Conservation (phyloP, 2,888 invertebrate genomes). For the Aleiodes alternator region DNA sequence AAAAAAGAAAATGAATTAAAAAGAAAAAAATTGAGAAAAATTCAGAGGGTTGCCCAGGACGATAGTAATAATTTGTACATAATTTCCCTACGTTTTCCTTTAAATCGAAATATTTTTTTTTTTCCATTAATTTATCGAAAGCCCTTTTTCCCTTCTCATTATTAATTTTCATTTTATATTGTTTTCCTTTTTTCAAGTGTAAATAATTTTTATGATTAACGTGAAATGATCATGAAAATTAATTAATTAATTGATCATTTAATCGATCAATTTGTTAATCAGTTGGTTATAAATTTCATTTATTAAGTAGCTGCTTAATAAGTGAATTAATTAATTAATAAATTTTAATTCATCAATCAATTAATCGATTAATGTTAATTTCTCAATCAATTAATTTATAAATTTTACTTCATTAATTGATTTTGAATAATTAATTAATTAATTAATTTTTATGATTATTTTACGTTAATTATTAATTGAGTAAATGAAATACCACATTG, state of each 20-base stretch:
- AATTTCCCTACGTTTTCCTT: conserved; percentile 22
- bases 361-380: too few species aligned
- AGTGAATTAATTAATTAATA: too few species aligned
- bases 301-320: too few species aligned
- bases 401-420: background rate
- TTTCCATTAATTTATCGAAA: conserved; percentile 25
- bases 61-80: conserved; percentile 43
- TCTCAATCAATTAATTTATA: too few species aligned
- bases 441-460: too few species aligned
- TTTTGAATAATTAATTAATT: too few species aligned
- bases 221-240: conserved; percentile 2
- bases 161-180: conserved; percentile 11
- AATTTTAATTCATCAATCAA: too few species aligned
- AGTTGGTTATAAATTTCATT: too few species aligned
- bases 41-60: conserved; percentile 9
- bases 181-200: conserved; percentile 16
- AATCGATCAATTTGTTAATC: too few species aligned
- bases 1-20: too few species aligned
- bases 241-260: background rate
- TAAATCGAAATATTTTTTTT: conserved; percentile 18
- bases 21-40: background rate
- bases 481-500: conserved; percentile 48
- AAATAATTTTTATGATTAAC: conserved; percentile 18
- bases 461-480: background rate
- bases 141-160: too few species aligned